Evolutionary conservation across 1,140 invertebrate species (phyloP).

Genomic region (Agraylea sexmaculata): DNA sequence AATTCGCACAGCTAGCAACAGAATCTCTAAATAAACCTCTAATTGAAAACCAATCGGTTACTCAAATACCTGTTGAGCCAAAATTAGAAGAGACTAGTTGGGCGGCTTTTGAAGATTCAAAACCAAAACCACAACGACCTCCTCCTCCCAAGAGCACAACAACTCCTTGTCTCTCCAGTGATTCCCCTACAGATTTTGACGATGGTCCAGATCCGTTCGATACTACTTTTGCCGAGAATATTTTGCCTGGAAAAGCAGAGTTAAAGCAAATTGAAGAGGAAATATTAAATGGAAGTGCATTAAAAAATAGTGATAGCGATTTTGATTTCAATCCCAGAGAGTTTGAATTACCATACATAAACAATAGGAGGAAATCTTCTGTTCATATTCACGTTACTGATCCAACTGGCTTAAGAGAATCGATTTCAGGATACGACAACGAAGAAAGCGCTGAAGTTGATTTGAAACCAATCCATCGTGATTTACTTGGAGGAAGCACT

Average conservation of each 20-base stretch:
- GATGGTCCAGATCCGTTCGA: constrained; percentile 64
- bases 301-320: constrained; percentile 42
- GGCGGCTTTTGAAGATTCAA: constrained; percentile 45
- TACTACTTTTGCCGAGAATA: constrained; percentile 68
- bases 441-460: constrained; percentile 24
- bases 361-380: constrained; percentile 39
- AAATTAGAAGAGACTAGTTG: constrained; percentile 41
- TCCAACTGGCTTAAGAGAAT: constrained; percentile 38
- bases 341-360: constrained; percentile 42
- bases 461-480: constrained; percentile 35
- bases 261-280: constrained; percentile 20
- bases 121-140: constrained; percentile 17
- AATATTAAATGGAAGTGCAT: constrained; percentile 11
- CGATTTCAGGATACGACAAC: constrained; percentile 29
- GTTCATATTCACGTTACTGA: constrained; percentile 45
- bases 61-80: constrained; percentile 24
- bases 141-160: constrained; percentile 10
- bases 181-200: constrained; percentile 9
- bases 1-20: constrained; percentile 61
- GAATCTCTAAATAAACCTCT: constrained; percentile 52
- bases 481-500: constrained; percentile 59
- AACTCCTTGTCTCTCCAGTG: background rate
- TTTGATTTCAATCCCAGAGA: constrained; percentile 56
- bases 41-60: constrained; percentile 26
- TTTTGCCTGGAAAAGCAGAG: constrained; percentile 56